Percentiles rank a stretch among this genome's conserved stretches.
phyloP scores from a whole-genome alignment of 1,140 invertebrate genomes.

The Goniozus legneri region DNA sequence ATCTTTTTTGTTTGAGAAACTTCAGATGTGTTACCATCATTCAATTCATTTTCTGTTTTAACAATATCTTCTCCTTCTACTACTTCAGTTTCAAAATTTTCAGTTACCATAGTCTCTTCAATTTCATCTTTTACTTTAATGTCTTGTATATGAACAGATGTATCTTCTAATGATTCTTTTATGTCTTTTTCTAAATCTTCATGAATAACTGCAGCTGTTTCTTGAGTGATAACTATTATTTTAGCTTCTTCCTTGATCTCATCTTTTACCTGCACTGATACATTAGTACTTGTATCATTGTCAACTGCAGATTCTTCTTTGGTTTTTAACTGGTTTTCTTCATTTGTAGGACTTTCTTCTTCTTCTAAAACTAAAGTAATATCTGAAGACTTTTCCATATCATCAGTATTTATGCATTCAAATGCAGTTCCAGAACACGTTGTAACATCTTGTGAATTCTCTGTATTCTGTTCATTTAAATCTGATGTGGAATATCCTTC shows the following conservation, averaged over 20 bases:
- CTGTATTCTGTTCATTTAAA: constrained; percentile 39
- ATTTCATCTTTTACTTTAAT: constrained; percentile 22
- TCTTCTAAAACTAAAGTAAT: constrained; percentile 37
- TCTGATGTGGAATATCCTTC: constrained; percentile 18
- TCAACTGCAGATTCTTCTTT: constrained; percentile 16
- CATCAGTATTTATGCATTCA: constrained; percentile 28
- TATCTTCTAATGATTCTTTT: constrained; percentile 24
- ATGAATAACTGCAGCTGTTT: constrained; percentile 8
- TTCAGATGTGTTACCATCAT: too few relatives aligned
- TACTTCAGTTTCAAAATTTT: constrained; percentile 4
- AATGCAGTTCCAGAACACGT: constrained; percentile 29
- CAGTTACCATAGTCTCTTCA: constrained; percentile 3
- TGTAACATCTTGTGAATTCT: constrained; percentile 28
- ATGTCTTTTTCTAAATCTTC: constrained; percentile 25
- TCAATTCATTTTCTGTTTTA: neutral
- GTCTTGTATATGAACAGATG: constrained; percentile 17
- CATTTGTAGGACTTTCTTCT: constrained; percentile 26
- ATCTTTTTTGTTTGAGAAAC: too few relatives aligned
- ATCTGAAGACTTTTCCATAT: constrained; percentile 36
- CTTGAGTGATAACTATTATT: neutral
- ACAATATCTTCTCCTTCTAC: constrained; percentile 1
- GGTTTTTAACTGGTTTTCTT: constrained; percentile 24
- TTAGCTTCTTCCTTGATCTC: neutral
- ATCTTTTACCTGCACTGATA: neutral
- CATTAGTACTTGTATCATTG: neutral